phyloP scores from a whole-genome alignment of 2,888 invertebrate genomes.

The Nemapogon koenigi region DNA sequence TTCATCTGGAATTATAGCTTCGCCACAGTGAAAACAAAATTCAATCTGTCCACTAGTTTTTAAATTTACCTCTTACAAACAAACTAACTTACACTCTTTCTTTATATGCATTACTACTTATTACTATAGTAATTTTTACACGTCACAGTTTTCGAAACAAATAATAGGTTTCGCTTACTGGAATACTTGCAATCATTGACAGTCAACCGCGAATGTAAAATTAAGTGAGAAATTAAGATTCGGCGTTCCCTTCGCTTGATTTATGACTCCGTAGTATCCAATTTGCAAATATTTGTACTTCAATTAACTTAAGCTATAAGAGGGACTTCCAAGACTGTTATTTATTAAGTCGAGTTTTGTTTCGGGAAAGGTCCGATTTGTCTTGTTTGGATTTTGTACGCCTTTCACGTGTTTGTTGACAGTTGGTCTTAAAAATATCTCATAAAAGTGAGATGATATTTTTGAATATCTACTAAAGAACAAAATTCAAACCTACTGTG shows the following conservation, averaged over 20 bases:
- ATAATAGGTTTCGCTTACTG: constrained; percentile 21
- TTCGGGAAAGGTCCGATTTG: constrained; percentile 17
- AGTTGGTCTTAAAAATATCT: constrained; percentile 6
- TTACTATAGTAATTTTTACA: too few species aligned
- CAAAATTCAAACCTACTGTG: too few species aligned
- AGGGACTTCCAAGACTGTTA: constrained; percentile 19
- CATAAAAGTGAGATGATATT: too few species aligned
- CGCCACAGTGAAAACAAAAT: too few species aligned
- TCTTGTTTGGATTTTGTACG: constrained; percentile 16
- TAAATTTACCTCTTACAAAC: too few species aligned
- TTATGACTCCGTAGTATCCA: constrained; percentile 32
- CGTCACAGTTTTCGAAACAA: constrained; percentile 17
- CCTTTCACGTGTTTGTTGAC: constrained; percentile 15
- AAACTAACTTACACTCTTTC: too few species aligned
- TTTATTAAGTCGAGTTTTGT: constrained; percentile 14
- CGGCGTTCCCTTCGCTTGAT: constrained; percentile 26
- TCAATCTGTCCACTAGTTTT: too few species aligned
- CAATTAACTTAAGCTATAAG: constrained; percentile 37
- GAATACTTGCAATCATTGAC: constrained; percentile 16
- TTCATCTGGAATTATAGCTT: too few species aligned
- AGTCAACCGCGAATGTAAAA: constrained; percentile 16
- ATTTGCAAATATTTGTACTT: constrained; percentile 39
- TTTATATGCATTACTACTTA: too few species aligned
- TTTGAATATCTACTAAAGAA: too few species aligned
- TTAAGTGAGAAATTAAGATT: constrained; percentile 21